Base-by-base conservation (phyloP, 2,888 invertebrate species). In the Drosophila limbata region DNA sequence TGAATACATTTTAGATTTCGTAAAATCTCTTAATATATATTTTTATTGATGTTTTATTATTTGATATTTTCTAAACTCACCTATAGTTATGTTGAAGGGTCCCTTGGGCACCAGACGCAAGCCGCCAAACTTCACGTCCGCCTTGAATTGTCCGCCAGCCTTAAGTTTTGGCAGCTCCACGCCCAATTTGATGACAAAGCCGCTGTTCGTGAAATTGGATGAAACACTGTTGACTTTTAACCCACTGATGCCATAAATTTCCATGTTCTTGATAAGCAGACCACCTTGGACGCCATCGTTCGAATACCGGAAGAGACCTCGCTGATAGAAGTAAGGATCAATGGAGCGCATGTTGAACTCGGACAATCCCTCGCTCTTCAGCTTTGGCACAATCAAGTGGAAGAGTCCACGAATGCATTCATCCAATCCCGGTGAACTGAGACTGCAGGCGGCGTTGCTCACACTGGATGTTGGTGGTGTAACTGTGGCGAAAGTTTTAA, bases 51-150 rank as follows among this genome's bases (percentile, higher is more conserved):
- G n/a, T n/a, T 25, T 33, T 13, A 35, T 4, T 35, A 13, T 11
- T 11, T 3, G 3, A 3, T 10, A 10, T 31, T 10, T 10, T 3
- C 0, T 31, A 10, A 10, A 10, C 93, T 93, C 91, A 95, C 96
- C 94, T 93, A 95, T 94, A 48, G 94, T 94, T 11, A 94, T 93
- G 79, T 94, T 94, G 83, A 94, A 94, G 15, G 93, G 91, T 33
- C 95, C 95, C 70, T 93, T 93, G 42, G 95, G 95, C 73, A 94
- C 94, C 70, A 96, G 89, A 63, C 94, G 94, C 78, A 95, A 92
- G 3, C 94, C 93, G 52, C 95, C 95, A 73, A 95, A 93, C 59
- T 93, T 93, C 8, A 95, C 95, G 73, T 95, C 94, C 4, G 94
- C 95, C 80, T 94, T 93, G 89, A 95, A 95, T 28, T 94, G 92